Base-by-base conservation (phyloP, 1,140 invertebrate genomes). In the Hyposmocoma kahamanoa region DNA sequence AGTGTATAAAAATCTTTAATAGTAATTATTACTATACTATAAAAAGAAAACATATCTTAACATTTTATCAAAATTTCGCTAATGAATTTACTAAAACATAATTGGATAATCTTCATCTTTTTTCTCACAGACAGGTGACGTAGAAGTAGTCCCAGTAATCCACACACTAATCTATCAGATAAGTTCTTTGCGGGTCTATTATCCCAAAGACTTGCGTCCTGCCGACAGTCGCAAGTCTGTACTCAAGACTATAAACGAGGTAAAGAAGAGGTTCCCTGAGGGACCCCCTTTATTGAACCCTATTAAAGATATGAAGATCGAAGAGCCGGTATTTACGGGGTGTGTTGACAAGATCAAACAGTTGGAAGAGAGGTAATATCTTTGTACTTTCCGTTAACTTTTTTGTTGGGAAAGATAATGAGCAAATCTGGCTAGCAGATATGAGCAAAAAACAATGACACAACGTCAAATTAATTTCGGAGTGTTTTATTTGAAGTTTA, bases 251-350 rank as follows among this genome's bases (percentile, higher is more conserved):
- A 93, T 99, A 45, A 90, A 93, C 66, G 95, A 98, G 88, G 96
- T 98, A 0, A 92, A 96, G 59, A 95, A 95, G 78, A 89, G 97
- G 34, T 98, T 98, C 75, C 91, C 93, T 0, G 90, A 93, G 39
- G 94, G 94, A 1, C 89, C 96, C 9, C 98, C 98, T 0, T 73
- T 97, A 2, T 78, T 99, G 0, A 94, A 99, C 88, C 98, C 98
- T 3, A 90, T 98, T 21, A 93, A 93, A 42, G 98, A 99, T 75
- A 99, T 99, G 97, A 92, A 94, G 65, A 99, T 99, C 42, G 93
- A 93, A 50, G 95, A 98, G 39, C 69, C 90, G 3, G 90, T 89
- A 8, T 96, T 99, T 51, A 89, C 92, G 59, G 89, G 94, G 26
- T 90, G 97, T 41, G 90, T 95, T 0, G 90, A 94, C 60, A 94